Evolutionary conservation across 2,888 invertebrate genomes (phyloP).

Genomic region (Eupithecia pulchellata): DNA sequence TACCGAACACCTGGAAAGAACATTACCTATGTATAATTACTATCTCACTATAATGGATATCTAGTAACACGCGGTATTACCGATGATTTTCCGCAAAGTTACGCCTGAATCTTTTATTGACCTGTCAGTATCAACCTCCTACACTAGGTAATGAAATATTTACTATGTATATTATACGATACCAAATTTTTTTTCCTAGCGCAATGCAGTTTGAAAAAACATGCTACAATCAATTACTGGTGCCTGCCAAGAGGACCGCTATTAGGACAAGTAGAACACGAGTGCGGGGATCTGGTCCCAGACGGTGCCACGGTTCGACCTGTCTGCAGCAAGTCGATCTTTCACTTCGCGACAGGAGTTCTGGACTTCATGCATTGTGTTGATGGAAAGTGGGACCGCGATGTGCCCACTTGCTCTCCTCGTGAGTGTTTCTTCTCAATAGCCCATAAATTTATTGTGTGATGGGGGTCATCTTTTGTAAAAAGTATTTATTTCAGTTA

Average conservation of each 20-base stretch:
- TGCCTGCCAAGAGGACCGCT: slow-evolving; percentile 33
- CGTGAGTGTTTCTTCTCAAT: slow-evolving; percentile 11
- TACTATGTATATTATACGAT: too few species aligned
- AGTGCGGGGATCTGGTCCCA: slow-evolving; percentile 32
- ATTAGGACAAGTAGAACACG: slow-evolving; percentile 16
- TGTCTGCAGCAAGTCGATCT: slow-evolving; percentile 32
- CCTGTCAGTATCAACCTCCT: too few species aligned
- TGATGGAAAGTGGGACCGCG: slow-evolving; percentile 34
- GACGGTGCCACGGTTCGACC: slow-evolving; percentile 34
- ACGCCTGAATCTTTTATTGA: too few species aligned
- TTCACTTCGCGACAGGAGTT: slow-evolving; percentile 30
- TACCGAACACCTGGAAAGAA: too few species aligned
- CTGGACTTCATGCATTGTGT: slow-evolving; percentile 36
- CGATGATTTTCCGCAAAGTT: too few species aligned
- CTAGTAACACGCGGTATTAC: too few species aligned
- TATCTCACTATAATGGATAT: too few species aligned
- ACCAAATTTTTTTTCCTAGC: too few species aligned
- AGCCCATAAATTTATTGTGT: background rate
- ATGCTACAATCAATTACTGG: slow-evolving; percentile 24
- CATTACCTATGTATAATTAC: too few species aligned
- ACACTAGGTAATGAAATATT: too few species aligned
- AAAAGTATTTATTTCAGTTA: background rate
- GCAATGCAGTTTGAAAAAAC: slow-evolving; percentile 32
- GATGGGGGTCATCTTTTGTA: background rate
- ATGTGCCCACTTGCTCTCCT: slow-evolving; percentile 30